Conservation (phyloP, 2,888 invertebrate species). For the Cataglyphis cursor region DNA sequence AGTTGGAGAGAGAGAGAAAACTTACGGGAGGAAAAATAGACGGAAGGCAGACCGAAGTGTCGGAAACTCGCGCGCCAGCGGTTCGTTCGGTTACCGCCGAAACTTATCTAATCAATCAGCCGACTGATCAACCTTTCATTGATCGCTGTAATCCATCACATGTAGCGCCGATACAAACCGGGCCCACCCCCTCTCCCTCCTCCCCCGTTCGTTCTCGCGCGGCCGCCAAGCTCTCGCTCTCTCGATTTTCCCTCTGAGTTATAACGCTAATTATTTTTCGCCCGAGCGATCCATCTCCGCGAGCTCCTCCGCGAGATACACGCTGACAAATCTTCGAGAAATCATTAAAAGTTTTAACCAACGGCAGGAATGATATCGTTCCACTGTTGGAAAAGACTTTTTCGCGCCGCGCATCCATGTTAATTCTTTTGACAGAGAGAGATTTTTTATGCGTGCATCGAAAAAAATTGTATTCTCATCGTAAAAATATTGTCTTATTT, state of each 20-base stretch:
- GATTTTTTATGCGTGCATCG: background rate
- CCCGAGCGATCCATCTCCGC: constrained; percentile 50
- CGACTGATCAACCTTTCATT: constrained; percentile 73
- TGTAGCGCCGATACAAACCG: constrained; percentile 61
- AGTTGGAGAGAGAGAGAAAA: constrained; percentile 1
- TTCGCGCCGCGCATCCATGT: background rate
- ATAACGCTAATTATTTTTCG: constrained; percentile 80
- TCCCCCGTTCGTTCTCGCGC: constrained; percentile 1
- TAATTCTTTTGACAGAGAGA: background rate
- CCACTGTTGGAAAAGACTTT: background rate
- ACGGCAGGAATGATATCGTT: constrained; percentile 33
- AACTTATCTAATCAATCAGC: constrained; percentile 79
- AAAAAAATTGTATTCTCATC: too few species aligned
- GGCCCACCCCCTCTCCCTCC: constrained; percentile 25
- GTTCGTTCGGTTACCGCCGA: constrained; percentile 54
- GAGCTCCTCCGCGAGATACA: constrained; percentile 28
- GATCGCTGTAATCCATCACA: constrained; percentile 77
- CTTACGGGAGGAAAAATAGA: constrained; percentile 24
- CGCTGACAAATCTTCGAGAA: constrained; percentile 56
- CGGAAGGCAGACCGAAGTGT: constrained; percentile 27
- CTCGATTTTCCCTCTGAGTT: constrained; percentile 70
- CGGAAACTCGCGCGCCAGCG: constrained; percentile 31
- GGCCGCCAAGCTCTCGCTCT: constrained; percentile 47
- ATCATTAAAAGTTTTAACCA: constrained; percentile 58
- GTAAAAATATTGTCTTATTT: too few species aligned